Base-by-base conservation (phyloP, 2,797 vertebrate species). In the Jordanella pulchra region DNA sequence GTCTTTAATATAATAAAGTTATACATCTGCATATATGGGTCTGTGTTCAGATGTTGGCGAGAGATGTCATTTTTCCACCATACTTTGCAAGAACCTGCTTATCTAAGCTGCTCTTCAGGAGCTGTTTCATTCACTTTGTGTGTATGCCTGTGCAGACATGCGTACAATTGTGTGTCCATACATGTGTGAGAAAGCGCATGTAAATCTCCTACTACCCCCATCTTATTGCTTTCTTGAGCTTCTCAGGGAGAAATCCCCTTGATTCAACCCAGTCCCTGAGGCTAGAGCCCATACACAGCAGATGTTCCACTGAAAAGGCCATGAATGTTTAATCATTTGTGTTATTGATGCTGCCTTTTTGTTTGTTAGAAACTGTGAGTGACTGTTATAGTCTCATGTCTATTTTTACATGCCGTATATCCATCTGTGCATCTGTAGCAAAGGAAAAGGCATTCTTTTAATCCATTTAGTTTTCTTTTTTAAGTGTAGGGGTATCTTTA, bases 321-420 rank as follows among this genome's bases (percentile, higher is more conserved):
- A 93, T 96, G 93, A 95, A 95, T 95, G 93, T 95, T 95, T 95
- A 94, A 94, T 96, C 93, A 94, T 95, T 94, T 94, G 93, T 94
- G 94, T 95, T 96, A 96, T 95, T 95, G 95, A 95, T 95, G 95
- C 94, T 80, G 90, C 90, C 93, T 94, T 94, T 95, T 88, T 93
- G 89, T 91, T 92, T 89, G 88, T 87, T 84, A 86, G 89, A 87
- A 92, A 92, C 88, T 91, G 86, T 88, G 90, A 92, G 90, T 45
- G 76, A 91, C 83, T 81, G 86, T 86, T 80, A 64, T 61, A 78
- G 76, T 89, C 76, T 81, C 83, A 76, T 83, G 84, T 91, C 87
- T 85, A 89, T 89, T 89, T 87, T 84, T 89, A 83, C 84, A 76
- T 74, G 82, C 76, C 83, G 70, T 76, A 75, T 75, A 60, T 89